Conservation (phyloP, 2,797 vertebrate genomes). For the Phataginus tetradactyla region DNA sequence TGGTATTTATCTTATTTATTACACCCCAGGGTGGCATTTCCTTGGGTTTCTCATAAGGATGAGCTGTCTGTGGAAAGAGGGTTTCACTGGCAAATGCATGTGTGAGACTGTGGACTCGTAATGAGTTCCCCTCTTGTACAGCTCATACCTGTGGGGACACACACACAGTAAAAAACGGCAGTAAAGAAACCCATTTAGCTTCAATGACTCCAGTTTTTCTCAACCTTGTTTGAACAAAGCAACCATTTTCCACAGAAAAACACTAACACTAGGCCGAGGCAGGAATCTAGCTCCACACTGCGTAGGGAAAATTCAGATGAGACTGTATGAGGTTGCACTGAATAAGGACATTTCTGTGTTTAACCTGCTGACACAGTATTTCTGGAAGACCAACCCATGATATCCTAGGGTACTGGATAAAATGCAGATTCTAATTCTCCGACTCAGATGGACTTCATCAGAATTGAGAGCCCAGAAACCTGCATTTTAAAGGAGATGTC, state of each 20-base stretch:
- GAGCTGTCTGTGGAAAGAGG: not conserved
- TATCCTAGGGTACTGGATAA: not conserved
- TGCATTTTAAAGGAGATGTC: not conserved
- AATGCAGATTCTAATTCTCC: not conserved
- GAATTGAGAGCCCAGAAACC: not conserved
- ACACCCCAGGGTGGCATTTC: not conserved
- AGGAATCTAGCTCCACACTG: not conserved
- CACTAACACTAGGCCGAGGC: not conserved
- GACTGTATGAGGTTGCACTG: not conserved
- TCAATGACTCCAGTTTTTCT: conserved; percentile 5
- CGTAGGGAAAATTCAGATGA: not conserved
- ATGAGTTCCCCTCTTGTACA: not conserved
- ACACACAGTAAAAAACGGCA: not conserved
- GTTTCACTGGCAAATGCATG: not conserved
- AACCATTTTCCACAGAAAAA: not conserved
- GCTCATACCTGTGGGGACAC: not conserved
- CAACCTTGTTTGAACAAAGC: conserved; percentile 28
- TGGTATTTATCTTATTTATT: not conserved
- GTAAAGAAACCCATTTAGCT: not conserved
- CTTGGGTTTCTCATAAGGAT: not conserved
- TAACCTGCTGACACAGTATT: conserved; percentile 24
- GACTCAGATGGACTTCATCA: not conserved
- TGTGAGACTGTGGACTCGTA: not conserved
- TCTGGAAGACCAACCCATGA: not conserved
- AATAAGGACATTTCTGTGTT: conserved; percentile 10